Percentiles rank a stretch among this genome's conserved stretches.
These are phyloP conservation scores for Gobio occitaniae DNA, from an alignment of 2,797 vertebrate genomes.

Conservation along the genomic window DNA sequence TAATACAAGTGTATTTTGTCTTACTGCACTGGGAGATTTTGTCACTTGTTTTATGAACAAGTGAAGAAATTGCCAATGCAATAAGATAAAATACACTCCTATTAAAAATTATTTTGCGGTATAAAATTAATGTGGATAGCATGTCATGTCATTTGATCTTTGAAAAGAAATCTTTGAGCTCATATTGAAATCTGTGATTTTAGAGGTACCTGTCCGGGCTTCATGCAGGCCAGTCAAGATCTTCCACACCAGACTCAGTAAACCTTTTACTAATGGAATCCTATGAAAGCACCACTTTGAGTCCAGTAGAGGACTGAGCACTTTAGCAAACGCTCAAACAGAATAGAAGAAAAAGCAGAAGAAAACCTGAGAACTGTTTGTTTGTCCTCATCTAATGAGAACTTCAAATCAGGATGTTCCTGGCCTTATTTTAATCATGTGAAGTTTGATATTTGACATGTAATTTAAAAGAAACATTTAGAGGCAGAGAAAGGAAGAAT, in stretches of 20 bases:
- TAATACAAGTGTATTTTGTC: background rate
- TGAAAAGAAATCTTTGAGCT: background rate
- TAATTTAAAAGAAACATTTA: slow-evolving; percentile 44
- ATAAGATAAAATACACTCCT: background rate
- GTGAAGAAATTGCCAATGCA: background rate
- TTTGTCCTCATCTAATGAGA: slow-evolving; percentile 1
- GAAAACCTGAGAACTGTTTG: background rate
- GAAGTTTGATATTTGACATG: slow-evolving; percentile 26
- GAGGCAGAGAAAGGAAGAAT: slow-evolving; percentile 51
- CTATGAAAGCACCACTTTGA: background rate
- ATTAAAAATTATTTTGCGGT: background rate
- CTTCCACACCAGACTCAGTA: background rate
- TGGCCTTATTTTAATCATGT: background rate
- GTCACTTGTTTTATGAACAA: background rate
- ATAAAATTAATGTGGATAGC: background rate
- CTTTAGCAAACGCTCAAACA: background rate
- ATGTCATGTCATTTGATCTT: background rate
- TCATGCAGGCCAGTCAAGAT: background rate
- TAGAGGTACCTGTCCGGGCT: background rate
- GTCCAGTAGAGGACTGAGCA: background rate
- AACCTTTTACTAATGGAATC: background rate
- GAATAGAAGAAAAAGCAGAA: background rate
- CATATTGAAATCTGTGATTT: background rate
- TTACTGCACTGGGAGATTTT: background rate
- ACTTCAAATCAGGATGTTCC: slow-evolving; percentile 1